These are phyloP conservation scores for Phyllostomus discolor DNA, from an alignment of 2,113 vertebrate genomes.

Conservation along the genomic window DNA sequence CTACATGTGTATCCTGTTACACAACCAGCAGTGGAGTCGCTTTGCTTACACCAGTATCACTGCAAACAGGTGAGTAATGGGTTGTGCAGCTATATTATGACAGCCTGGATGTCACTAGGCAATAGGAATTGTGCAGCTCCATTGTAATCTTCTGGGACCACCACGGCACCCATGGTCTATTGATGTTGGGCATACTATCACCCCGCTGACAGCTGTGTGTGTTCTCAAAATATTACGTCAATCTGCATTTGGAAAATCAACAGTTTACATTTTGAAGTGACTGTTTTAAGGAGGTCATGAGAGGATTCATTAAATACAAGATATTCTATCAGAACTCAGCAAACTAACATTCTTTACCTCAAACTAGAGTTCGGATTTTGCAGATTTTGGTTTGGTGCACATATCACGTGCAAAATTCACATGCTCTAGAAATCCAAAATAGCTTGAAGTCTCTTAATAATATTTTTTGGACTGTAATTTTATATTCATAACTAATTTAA, in stretches of 20 bases:
- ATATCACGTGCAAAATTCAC: rapidly evolving
- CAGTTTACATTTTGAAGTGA: not conserved
- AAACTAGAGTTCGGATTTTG: not conserved
- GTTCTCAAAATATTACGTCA: conserved; percentile 13
- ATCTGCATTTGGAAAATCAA: not conserved
- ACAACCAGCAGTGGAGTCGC: not conserved
- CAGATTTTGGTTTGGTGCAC: not conserved
- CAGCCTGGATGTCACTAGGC: not conserved
- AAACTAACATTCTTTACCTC: not conserved
- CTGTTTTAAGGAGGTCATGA: not conserved
- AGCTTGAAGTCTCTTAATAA: not conserved
- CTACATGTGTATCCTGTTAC: not conserved
- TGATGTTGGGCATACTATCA: not conserved
- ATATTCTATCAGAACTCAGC: not conserved
- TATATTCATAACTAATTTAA: conserved; percentile 34
- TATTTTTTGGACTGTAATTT: not conserved
- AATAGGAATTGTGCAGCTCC: not conserved
- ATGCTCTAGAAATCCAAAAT: conserved; percentile 2
- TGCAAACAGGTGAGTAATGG: not conserved
- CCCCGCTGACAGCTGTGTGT: not conserved
- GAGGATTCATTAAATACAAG: not conserved
- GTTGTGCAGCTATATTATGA: not conserved
- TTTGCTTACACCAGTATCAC: not conserved
- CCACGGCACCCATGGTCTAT: not conserved
- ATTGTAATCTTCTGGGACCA: not conserved